Conservation (phyloP, 2,113 vertebrate species). For the Lagopus muta region DNA sequence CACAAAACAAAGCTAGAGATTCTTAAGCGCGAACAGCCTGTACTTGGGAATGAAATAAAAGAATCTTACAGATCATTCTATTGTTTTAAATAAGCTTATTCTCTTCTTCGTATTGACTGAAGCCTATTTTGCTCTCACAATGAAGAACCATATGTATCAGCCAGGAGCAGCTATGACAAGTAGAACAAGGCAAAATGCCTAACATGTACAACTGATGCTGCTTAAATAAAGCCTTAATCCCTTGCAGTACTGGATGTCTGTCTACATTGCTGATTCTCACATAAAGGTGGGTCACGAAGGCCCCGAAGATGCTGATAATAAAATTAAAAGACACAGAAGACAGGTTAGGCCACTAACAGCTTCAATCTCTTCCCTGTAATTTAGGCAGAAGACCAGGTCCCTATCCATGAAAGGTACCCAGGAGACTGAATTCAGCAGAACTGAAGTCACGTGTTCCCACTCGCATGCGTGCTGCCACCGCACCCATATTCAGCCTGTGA, state of each 20-base stretch:
- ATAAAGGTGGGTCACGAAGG: not conserved
- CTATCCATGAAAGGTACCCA: not conserved
- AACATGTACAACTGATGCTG: not conserved
- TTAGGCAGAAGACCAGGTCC: not conserved
- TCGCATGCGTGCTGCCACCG: not conserved
- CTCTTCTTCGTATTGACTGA: not conserved
- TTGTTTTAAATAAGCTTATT: not conserved
- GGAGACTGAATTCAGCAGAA: not conserved
- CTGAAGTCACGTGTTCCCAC: not conserved
- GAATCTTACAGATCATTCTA: not conserved
- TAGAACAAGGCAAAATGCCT: not conserved
- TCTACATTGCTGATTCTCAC: not conserved
- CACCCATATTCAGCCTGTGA: not conserved
- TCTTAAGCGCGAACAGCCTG: not conserved
- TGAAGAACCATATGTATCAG: not conserved
- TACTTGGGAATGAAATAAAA: not conserved
- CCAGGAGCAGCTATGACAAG: not conserved
- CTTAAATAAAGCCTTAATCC: not conserved
- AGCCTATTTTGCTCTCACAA: not conserved
- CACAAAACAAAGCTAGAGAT: constrained; percentile 23
- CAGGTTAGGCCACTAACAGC: too few species aligned
- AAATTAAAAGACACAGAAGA: not conserved
- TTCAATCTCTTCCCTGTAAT: not conserved
- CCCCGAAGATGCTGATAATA: not conserved
- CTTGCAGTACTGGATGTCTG: not conserved